Evolutionary conservation across 2,113 vertebrate genomes (phyloP).

Genomic region (Sphyrna mokarran): DNA sequence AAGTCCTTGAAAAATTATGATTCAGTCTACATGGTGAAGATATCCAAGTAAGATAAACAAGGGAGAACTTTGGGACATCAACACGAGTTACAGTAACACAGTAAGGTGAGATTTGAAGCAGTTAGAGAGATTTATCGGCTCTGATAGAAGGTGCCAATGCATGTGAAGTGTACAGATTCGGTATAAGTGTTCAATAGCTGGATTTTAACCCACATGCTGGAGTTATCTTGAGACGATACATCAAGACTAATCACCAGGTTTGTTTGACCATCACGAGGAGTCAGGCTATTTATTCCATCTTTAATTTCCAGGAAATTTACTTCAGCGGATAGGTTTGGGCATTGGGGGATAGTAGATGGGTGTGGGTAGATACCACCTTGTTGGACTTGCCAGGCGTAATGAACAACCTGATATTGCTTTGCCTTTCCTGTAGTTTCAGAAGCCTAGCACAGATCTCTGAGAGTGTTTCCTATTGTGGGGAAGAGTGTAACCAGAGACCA

Average conservation of each 20-base stretch:
- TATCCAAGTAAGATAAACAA: neutral
- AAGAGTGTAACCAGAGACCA: neutral
- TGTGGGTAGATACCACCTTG: neutral
- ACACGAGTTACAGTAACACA: neutral
- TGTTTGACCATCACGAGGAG: neutral
- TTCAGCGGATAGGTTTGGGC: neutral
- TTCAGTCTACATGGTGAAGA: neutral
- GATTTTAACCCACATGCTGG: neutral
- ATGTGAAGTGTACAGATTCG: neutral
- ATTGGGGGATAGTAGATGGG: no score
- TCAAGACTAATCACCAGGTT: neutral
- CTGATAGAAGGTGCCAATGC: neutral
- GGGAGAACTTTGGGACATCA: neutral
- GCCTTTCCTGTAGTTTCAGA: neutral
- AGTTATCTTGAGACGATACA: neutral
- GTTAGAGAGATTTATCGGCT: neutral
- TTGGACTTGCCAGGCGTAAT: neutral
- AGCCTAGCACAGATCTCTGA: no score
- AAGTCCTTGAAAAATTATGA: neutral
- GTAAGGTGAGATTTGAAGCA: neutral
- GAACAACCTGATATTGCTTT: neutral
- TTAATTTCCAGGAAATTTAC: neutral
- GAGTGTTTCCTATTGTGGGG: neutral
- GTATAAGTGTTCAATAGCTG: neutral
- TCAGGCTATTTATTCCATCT: no score